phyloP scores from a whole-genome alignment of 2,113 vertebrate genomes.

The Chroicocephalus ridibundus region DNA sequence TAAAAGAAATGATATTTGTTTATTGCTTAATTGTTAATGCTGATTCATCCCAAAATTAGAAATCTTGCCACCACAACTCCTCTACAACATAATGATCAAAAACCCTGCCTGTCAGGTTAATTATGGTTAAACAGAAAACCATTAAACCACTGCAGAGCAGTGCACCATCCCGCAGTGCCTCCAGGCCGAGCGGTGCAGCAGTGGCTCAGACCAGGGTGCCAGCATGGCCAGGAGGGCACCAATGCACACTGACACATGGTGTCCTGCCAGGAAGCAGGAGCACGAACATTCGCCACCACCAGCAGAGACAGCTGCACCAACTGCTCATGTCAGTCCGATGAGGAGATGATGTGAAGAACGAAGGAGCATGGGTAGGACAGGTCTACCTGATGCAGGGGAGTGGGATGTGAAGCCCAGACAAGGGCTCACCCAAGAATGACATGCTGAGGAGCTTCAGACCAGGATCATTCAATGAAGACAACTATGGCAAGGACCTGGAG shows the following conservation, averaged over 20 bases:
- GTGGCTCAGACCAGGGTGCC: neutral
- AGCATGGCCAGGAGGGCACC: neutral
- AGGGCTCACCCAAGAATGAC: neutral
- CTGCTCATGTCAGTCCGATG: neutral
- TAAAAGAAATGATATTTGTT: neutral
- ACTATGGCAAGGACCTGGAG: neutral
- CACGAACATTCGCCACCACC: accelerated
- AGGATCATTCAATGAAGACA: neutral
- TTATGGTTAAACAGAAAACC: neutral
- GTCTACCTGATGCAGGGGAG: neutral
- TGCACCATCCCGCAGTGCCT: neutral
- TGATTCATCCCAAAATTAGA: neutral
- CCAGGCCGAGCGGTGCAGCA: neutral
- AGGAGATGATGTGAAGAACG: neutral
- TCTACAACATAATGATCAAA: neutral
- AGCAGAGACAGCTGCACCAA: neutral
- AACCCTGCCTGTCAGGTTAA: neutral
- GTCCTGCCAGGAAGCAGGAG: neutral
- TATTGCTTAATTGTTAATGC: neutral
- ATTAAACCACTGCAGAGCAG: neutral
- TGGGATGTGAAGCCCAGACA: accelerated
- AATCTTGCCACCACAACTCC: neutral
- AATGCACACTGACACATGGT: accelerated
- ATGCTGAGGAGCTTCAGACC: neutral
- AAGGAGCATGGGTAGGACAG: neutral